phyloP scores from a whole-genome alignment of 2,888 invertebrate species.

The Clunio marinus region DNA sequence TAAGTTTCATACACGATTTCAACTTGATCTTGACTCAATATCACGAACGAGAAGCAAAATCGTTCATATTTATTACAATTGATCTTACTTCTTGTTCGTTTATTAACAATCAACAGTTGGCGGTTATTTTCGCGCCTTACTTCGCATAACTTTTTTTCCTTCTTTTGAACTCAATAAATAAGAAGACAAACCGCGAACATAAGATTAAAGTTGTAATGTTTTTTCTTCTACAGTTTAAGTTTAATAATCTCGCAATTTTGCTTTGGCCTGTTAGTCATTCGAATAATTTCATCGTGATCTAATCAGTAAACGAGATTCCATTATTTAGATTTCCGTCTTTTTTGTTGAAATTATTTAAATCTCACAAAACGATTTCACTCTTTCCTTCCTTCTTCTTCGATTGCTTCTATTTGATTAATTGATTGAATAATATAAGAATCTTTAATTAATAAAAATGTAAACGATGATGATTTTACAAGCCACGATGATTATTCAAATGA shows the following conservation, averaged over 20 bases:
- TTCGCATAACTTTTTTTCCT: neutral
- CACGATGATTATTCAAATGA: conserved; percentile 18
- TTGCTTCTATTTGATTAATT: neutral
- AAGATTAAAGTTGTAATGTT: neutral
- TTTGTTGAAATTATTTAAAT: neutral
- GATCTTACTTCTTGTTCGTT: no score
- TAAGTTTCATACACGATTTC: no score
- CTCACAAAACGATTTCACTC: no score
- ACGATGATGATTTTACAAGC: conserved; percentile 2
- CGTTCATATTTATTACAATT: no score
- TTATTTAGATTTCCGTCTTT: neutral
- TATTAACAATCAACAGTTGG: no score
- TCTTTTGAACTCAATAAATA: neutral
- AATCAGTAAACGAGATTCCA: neutral
- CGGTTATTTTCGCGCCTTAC: neutral
- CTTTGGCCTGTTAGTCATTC: conserved; percentile 4
- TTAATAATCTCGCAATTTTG: conserved; percentile 14
- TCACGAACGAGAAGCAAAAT: no score
- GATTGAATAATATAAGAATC: neutral
- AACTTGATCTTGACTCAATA: no score
- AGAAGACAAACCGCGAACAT: neutral
- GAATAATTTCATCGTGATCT: neutral
- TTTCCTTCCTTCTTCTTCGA: neutral
- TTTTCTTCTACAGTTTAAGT: neutral
- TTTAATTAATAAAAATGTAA: conserved; percentile 6